Conservation (phyloP, 2,888 invertebrate species). For the Caenorhabditis sp. region DNA sequence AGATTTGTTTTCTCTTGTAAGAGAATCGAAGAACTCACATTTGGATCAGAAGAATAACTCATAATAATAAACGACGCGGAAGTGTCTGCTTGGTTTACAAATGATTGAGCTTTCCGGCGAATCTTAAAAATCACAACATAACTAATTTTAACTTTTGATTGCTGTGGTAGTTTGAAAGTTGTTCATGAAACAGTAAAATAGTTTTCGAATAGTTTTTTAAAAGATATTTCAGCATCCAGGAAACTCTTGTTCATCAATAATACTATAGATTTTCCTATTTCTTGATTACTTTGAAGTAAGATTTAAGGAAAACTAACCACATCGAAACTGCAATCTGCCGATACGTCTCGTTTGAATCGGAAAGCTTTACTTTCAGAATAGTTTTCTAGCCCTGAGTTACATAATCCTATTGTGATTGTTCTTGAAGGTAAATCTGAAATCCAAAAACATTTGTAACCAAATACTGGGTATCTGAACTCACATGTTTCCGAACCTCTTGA, state of each 20-base stretch:
- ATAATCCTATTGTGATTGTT: slow-evolving; percentile 26
- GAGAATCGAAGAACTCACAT: not conserved
- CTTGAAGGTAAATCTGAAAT: slow-evolving; percentile 5
- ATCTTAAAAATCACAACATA: too few species aligned
- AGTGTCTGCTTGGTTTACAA: slow-evolving; percentile 8
- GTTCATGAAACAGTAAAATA: too few species aligned
- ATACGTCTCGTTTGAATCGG: slow-evolving; percentile 16
- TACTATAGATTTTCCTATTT: too few species aligned
- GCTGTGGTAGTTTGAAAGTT: too few species aligned
- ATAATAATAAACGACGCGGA: slow-evolving; percentile 8
- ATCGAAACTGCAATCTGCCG: slow-evolving; percentile 7
- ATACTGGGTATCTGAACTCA: not conserved
- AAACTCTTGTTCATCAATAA: too few species aligned
- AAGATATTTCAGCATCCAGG: too few species aligned
- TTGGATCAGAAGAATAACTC: slow-evolving; percentile 10
- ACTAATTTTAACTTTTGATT: too few species aligned
- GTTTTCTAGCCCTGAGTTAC: slow-evolving; percentile 9
- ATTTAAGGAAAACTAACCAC: not conserved
- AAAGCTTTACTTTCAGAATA: not conserved
- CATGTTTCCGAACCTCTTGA: not conserved
- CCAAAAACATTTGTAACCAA: not conserved
- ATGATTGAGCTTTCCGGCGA: not conserved
- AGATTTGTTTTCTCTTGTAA: not conserved
- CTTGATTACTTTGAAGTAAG: too few species aligned
- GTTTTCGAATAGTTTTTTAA: too few species aligned